Percentiles rank a stretch among this genome's conserved stretches.
These are phyloP conservation scores for Dendrocincla tyrannina DNA, from an alignment of 2,797 vertebrate genomes.

Conservation along the genomic window DNA sequence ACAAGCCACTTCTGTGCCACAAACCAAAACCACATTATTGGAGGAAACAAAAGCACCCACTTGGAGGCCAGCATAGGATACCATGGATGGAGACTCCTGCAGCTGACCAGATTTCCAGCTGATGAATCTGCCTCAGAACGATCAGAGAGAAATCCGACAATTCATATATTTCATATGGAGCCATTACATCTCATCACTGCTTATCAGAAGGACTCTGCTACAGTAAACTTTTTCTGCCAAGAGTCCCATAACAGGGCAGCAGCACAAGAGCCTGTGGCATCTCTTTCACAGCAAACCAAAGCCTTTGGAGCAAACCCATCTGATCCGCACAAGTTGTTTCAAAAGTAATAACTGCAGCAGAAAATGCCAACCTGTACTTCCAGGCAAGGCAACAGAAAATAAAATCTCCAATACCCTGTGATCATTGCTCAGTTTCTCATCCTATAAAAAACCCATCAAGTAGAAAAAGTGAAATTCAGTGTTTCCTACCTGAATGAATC, in stretches of 20 bases:
- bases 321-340: not conserved
- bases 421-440: not conserved
- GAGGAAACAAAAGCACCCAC: not conserved
- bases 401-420: not conserved
- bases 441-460: not conserved
- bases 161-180: not conserved
- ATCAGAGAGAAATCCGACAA: not conserved
- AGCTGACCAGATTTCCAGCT: not conserved
- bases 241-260: not conserved
- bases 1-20: not conserved
- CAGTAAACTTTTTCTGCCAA: not conserved
- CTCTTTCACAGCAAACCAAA: not conserved
- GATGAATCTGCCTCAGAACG: not conserved
- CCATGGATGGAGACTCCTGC: not conserved
- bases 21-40: accelerated
- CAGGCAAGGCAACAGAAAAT: not conserved
- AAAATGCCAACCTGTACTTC: not conserved
- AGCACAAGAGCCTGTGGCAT: not conserved
- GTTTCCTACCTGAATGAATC: not conserved
- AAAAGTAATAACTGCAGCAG: not conserved
- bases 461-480: not conserved
- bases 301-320: not conserved
- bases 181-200: not conserved
- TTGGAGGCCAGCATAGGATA: not conserved
- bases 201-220: not conserved